A percentile compares a stretch with the other conserved stretches of the same genome.
phyloP scores from a whole-genome alignment of 2,113 vertebrate species.

The Pelmatolapia mariae region DNA sequence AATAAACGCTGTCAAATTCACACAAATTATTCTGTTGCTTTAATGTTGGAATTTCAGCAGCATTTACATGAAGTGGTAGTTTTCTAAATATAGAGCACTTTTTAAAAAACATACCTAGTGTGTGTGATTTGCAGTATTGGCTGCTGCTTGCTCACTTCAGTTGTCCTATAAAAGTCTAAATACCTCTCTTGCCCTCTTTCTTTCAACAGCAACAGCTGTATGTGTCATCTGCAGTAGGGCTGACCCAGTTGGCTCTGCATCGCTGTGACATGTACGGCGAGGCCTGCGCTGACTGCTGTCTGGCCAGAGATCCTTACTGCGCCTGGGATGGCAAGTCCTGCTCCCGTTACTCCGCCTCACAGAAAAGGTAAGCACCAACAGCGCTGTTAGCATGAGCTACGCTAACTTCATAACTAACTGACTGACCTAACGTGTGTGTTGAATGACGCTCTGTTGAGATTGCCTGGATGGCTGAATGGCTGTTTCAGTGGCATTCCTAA shows the following conservation, averaged over 20 bases:
- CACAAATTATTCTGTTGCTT: neutral
- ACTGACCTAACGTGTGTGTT: neutral
- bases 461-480: constrained; percentile 23
- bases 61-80: neutral
- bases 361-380: constrained; percentile 82
- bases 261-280: constrained; percentile 91
- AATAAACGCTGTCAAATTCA: neutral
- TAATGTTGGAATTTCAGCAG: neutral
- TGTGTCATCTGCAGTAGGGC: constrained; percentile 82
- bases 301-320: constrained; percentile 94
- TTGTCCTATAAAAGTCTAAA: neutral
- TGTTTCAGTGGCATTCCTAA: neutral
- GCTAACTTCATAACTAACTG: constrained; percentile 10
- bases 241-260: constrained; percentile 94
- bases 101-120: neutral
- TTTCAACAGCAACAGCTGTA: constrained; percentile 93
- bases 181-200: neutral
- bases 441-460: neutral
- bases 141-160: neutral
- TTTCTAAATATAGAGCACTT: neutral
- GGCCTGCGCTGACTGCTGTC: constrained; percentile 94
- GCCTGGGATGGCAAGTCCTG: constrained; percentile 97
- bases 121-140: neutral
- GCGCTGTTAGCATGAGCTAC: neutral
- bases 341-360: constrained; percentile 90